Conservation (phyloP, 2,113 vertebrate species). For the Halichoerus grypus region DNA sequence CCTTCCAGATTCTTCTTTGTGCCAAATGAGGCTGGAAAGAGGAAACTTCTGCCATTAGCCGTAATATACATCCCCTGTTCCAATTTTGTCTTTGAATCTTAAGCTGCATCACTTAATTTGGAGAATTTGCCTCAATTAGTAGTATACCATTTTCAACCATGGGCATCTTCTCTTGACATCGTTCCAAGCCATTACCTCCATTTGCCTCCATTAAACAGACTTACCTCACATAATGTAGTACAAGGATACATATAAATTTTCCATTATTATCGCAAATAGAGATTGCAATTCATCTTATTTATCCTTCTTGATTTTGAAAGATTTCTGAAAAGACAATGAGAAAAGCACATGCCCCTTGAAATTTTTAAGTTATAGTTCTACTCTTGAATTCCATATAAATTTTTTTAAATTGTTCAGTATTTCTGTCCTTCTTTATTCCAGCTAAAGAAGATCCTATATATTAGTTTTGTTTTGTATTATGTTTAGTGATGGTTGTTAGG, state of each 20-base stretch:
- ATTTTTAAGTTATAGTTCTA: background rate
- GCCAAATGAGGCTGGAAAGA: background rate
- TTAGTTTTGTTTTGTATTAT: background rate
- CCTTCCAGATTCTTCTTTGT: background rate
- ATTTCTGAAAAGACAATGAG: background rate
- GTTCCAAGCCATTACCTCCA: background rate
- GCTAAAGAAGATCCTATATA: background rate
- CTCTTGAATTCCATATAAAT: background rate
- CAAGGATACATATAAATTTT: background rate
- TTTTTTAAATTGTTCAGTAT: background rate
- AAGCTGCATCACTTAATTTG: background rate
- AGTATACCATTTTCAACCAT: background rate
- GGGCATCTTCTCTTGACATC: background rate
- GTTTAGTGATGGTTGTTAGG: background rate
- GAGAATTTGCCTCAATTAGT: background rate
- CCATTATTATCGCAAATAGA: background rate
- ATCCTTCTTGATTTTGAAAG: background rate
- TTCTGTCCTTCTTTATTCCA: background rate
- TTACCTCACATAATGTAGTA: background rate
- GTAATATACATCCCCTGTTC: background rate
- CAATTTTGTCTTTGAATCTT: conserved; percentile 26
- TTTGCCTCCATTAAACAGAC: background rate
- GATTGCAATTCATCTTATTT: background rate
- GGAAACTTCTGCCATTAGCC: background rate
- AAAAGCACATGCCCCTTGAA: background rate